Percentiles rank a stretch among this genome's conserved stretches.
Conservation (phyloP, 2,888 invertebrate species). For the Laothoe populi region DNA sequence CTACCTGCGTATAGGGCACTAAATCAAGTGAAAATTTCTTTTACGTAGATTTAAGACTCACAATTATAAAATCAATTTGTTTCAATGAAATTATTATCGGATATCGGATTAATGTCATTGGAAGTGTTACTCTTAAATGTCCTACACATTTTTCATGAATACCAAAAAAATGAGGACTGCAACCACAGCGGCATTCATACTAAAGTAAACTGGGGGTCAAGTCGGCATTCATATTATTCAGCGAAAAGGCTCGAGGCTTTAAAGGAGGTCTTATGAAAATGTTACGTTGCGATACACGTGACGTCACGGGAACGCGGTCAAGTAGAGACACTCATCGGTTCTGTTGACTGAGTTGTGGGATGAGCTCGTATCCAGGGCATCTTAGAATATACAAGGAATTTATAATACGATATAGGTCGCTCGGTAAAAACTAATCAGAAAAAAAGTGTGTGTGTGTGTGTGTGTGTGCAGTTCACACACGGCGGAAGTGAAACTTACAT, state of each 20-base stretch:
- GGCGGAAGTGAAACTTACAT: no score
- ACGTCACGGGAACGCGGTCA: conserved; percentile 23
- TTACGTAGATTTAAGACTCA: no score
- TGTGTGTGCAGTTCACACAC: no score
- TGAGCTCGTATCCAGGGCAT: conserved; percentile 9
- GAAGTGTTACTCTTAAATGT: no score
- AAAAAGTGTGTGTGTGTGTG: no score
- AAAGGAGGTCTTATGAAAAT: conserved; percentile 17
- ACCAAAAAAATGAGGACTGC: neutral
- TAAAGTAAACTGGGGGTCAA: conserved; percentile 3
- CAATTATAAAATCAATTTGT: no score
- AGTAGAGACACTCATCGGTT: conserved; percentile 18
- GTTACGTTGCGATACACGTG: neutral
- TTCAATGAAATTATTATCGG: no score
- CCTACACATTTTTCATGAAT: neutral
- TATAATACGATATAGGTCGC: neutral
- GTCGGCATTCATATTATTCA: conserved; percentile 15
- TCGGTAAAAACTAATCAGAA: no score
- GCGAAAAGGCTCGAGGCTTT: conserved; percentile 10
- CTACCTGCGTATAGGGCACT: no score
- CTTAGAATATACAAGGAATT: neutral
- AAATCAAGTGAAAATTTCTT: no score
- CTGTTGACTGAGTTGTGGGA: conserved; percentile 10
- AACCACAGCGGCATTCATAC: neutral
- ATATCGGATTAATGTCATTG: no score